Evolutionary conservation across 2,888 invertebrate genomes (phyloP).

Genomic region (Branchellion lobata): DNA sequence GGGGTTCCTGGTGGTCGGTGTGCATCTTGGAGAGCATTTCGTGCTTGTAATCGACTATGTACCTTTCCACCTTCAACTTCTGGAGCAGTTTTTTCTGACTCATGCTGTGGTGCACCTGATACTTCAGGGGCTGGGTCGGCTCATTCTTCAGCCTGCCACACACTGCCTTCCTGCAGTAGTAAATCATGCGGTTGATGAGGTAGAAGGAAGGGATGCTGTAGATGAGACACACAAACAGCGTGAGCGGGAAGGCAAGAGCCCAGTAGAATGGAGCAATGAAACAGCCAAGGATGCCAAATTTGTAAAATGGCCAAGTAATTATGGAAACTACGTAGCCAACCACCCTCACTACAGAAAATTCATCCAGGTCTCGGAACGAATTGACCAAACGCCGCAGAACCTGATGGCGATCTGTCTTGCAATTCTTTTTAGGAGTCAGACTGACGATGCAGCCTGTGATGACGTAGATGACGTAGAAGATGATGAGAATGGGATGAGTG

Average conservation of each 20-base stretch:
- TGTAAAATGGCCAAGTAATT: constrained; percentile 58
- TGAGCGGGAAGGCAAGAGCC: constrained; percentile 54
- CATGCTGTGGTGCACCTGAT: constrained; percentile 33
- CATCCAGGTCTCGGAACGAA: constrained; percentile 57
- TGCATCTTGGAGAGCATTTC: not conserved
- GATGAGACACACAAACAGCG: constrained; percentile 53
- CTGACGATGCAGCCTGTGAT: constrained; percentile 55
- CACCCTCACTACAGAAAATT: constrained; percentile 56
- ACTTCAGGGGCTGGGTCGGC: constrained; percentile 25
- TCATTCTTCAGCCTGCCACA: constrained; percentile 14
- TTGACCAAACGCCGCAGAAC: constrained; percentile 52
- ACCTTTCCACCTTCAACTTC: constrained; percentile 20
- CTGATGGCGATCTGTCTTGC: constrained; percentile 53
- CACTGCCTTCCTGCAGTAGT: constrained; percentile 52
- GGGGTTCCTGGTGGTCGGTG: not conserved
- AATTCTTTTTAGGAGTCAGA: constrained; percentile 51
- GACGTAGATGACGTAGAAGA: constrained; percentile 57
- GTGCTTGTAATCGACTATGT: not conserved
- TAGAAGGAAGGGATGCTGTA: constrained; percentile 59
- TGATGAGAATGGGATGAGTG: constrained; percentile 57
- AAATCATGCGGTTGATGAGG: constrained; percentile 56
- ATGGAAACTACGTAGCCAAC: constrained; percentile 55
- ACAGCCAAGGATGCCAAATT: constrained; percentile 57
- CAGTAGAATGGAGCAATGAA: constrained; percentile 56
- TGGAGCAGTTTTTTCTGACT: constrained; percentile 24